Percentiles rank a stretch among this genome's conserved stretches.
Evolutionary conservation across 2,888 invertebrate species (phyloP).

Genomic region (Cephus runcator): DNA sequence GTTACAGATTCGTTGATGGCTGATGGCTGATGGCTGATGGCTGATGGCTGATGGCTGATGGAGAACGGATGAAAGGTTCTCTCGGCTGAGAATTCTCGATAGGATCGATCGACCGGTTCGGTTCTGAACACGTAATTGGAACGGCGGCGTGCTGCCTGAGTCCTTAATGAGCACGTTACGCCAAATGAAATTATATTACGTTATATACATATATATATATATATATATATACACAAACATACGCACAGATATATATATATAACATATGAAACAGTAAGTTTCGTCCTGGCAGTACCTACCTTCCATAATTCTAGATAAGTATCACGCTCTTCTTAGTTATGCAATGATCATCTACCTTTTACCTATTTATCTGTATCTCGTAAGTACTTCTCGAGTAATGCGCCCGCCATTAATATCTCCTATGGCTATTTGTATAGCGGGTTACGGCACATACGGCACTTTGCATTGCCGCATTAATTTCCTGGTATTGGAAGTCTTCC

Average conservation of each 20-base stretch:
- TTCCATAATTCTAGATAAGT: background rate
- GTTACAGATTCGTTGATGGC: background rate
- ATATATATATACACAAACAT: background rate
- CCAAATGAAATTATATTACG: slow-evolving; percentile 16
- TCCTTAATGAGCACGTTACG: slow-evolving; percentile 22
- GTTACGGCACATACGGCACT: background rate
- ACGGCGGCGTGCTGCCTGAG: slow-evolving; percentile 20
- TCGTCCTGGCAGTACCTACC: background rate
- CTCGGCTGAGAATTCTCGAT: slow-evolving; percentile 2
- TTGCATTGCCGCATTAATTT: background rate
- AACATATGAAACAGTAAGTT: background rate
- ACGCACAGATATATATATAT: background rate
- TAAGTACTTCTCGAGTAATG: background rate
- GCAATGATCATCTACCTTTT: background rate
- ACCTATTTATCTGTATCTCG: background rate
- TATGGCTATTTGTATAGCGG: background rate
- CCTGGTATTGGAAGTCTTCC: background rate
- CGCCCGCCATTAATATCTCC: background rate
- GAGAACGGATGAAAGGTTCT: background rate
- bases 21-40: background rate
- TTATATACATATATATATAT: slow-evolving; percentile 1
- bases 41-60: background rate
- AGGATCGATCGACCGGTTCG: slow-evolving; percentile 11
- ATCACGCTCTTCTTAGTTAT: background rate
- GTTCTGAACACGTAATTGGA: slow-evolving; percentile 21